Evolutionary conservation across 1,140 invertebrate genomes (phyloP).

Genomic region (Lithobius niger): DNA sequence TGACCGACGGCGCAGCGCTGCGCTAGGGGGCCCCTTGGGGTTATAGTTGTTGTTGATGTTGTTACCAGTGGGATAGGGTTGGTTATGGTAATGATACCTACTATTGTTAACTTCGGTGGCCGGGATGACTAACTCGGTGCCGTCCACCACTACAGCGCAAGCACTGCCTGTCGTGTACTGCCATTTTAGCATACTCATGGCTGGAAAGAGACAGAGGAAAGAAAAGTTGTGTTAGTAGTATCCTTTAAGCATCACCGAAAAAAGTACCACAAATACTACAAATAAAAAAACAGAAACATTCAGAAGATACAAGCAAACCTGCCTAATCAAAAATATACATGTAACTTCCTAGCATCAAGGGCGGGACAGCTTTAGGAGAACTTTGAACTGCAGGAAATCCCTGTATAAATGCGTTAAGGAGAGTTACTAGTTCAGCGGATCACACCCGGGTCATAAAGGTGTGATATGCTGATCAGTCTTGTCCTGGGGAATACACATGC

Average conservation of each 20-base stretch:
- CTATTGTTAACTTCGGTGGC: constrained; percentile 31
- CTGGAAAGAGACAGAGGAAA: constrained; percentile 22
- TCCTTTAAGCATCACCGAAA: too few species aligned
- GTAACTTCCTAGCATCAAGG: too few species aligned
- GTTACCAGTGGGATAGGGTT: neutral
- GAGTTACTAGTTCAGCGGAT: too few species aligned
- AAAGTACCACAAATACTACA: neutral
- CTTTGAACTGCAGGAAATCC: too few species aligned
- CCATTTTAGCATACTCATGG: constrained; percentile 63
- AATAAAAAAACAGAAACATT: neutral
- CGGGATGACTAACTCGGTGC: constrained; percentile 26
- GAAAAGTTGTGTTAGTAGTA: too few species aligned
- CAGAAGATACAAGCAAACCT: too few species aligned
- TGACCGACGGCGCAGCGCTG: neutral
- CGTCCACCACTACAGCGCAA: constrained; percentile 66
- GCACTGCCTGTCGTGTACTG: constrained; percentile 61
- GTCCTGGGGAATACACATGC: too few species aligned
- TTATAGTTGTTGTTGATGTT: neutral
- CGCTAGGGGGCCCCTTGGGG: neutral
- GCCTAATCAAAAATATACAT: too few species aligned
- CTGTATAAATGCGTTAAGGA: too few species aligned
- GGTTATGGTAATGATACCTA: constrained; percentile 3
- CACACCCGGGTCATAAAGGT: too few species aligned
- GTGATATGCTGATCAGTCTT: too few species aligned
- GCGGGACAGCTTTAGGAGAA: too few species aligned